Evolutionary conservation across 2,797 vertebrate genomes (phyloP).

Genomic region (Choloepus didactylus): DNA sequence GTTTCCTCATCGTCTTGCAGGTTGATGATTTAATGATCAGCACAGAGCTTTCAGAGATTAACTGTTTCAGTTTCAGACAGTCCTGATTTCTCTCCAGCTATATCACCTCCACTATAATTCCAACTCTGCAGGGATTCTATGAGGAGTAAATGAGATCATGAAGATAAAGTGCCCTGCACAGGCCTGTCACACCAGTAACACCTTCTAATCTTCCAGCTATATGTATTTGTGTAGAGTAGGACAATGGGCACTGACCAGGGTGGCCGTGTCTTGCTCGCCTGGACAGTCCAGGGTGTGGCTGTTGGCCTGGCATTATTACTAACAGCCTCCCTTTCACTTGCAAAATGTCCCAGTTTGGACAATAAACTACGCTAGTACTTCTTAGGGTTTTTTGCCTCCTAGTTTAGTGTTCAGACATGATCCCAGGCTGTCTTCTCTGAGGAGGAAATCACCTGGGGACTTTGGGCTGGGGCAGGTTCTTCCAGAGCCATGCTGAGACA

Average conservation of each 20-base stretch:
- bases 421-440: background rate
- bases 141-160: background rate
- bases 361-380: background rate
- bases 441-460: conserved; percentile 73
- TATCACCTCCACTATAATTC: background rate
- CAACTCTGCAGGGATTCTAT: background rate
- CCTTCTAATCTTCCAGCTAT: background rate
- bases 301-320: background rate
- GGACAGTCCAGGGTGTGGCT: background rate
- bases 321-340: background rate
- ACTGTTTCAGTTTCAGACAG: background rate
- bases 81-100: background rate
- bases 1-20: background rate
- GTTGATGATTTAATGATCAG: background rate
- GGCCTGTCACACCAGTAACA: background rate
- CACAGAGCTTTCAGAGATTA: background rate
- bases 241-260: background rate
- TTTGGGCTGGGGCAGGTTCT: conserved; percentile 22
- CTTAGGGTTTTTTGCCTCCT: background rate
- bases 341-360: background rate
- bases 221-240: background rate
- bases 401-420: background rate
- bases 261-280: background rate
- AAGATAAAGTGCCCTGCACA: background rate
- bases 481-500: background rate